Evolutionary conservation across 1,140 invertebrate species (phyloP).

Genomic region (Nilaparvata lugens): DNA sequence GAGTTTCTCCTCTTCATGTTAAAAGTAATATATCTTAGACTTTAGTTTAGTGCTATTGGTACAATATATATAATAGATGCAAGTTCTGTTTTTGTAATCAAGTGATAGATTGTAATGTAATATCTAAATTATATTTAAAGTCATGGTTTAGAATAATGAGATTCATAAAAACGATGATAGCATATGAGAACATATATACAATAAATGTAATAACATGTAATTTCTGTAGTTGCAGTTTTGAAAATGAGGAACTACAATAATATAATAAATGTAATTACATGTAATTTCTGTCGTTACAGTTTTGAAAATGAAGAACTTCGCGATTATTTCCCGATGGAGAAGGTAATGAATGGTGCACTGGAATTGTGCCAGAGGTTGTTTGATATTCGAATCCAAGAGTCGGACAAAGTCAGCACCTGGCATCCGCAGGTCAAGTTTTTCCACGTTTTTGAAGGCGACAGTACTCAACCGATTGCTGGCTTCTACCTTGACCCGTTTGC

Average conservation of each 20-base stretch:
- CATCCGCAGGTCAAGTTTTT: conserved; percentile 78
- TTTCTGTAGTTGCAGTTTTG: conserved; percentile 48
- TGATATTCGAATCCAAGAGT: conserved; percentile 68
- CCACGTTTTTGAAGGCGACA: conserved; percentile 65
- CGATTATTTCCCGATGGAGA: conserved; percentile 75
- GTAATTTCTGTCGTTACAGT: too few species aligned
- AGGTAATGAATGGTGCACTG: conserved; percentile 67
- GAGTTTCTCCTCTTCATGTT: too few species aligned
- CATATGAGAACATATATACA: conserved; percentile 65
- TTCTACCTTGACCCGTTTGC: conserved; percentile 79
- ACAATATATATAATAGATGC: too few species aligned
- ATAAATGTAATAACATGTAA: too few species aligned
- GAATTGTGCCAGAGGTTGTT: conserved; percentile 58
- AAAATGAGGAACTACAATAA: conserved; percentile 60
- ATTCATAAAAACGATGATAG: too few species aligned
- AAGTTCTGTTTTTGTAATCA: too few species aligned
- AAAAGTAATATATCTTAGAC: too few species aligned
- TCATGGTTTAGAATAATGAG: too few species aligned
- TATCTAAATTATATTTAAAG: too few species aligned
- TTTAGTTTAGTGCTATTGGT: too few species aligned
- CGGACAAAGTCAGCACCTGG: conserved; percentile 54
- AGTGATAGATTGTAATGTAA: too few species aligned
- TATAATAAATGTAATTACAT: too few species aligned
- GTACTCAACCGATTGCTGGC: conserved; percentile 53
- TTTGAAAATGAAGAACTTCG: conserved; percentile 60